A percentile compares a stretch with the other conserved stretches of the same genome.
phyloP scores from a whole-genome alignment of 2,797 vertebrate species.

The Smutsia temminckii region DNA sequence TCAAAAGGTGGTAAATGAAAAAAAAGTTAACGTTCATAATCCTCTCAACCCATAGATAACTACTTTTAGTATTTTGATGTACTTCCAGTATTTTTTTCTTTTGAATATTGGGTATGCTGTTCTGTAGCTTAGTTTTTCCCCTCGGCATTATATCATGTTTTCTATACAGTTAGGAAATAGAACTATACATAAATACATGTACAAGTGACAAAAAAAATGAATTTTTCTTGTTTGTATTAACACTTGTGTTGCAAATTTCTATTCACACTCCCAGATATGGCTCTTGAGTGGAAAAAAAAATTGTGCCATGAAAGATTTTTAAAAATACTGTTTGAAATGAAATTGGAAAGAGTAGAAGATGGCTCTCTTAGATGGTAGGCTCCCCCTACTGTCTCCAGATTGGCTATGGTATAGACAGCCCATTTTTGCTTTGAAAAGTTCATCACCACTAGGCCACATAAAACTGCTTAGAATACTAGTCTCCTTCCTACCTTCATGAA shows the following conservation, averaged over 20 bases:
- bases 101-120: not conserved
- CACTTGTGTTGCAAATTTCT: slow-evolving; percentile 32
- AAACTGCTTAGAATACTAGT: not conserved
- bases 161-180: slow-evolving; percentile 1
- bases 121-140: not conserved
- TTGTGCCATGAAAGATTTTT: slow-evolving; percentile 40
- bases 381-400: slow-evolving; percentile 20
- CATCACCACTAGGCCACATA: not conserved
- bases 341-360: not conserved
- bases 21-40: not conserved
- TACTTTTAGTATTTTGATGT: slow-evolving; percentile 16
- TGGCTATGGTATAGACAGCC: not conserved
- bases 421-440: slow-evolving; percentile 25
- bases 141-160: not conserved
- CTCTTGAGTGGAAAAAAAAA: not conserved
- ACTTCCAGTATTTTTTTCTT: not conserved
- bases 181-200: not conserved
- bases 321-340: not conserved
- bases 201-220: not conserved
- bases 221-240: slow-evolving; percentile 27
- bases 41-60: not conserved
- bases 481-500: slow-evolving; percentile 36
- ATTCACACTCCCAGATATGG: not conserved
- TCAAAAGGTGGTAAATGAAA: slow-evolving; percentile 30
- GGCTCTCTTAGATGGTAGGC: not conserved